Conservation (phyloP, 2,888 invertebrate genomes). For the Alcis repandata region DNA sequence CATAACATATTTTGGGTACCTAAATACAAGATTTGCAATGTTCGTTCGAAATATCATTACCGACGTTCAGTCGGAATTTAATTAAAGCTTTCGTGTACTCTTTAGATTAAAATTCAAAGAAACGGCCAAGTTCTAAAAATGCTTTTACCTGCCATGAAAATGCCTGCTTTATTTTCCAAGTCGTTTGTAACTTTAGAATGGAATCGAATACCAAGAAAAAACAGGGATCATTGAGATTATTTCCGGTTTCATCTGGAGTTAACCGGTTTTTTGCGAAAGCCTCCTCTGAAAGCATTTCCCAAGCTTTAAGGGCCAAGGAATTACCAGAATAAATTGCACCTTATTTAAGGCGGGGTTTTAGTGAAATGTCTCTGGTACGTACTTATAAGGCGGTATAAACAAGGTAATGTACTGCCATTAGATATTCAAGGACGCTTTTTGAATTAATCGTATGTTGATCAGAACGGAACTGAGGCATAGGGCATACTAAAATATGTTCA, state of each 20-base stretch:
- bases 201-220: conserved; percentile 10
- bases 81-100: conserved; percentile 7
- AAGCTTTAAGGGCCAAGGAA: conserved; percentile 34
- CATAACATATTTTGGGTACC: neutral
- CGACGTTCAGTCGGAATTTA: conserved; percentile 7
- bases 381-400: conserved; percentile 22
- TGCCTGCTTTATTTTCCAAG: conserved; percentile 11
- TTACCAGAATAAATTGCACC: conserved; percentile 41
- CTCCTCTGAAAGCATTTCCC: conserved; percentile 36
- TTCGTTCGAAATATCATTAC: neutral
- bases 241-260: conserved; percentile 13
- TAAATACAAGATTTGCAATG: neutral
- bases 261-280: conserved; percentile 24
- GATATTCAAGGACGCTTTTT: neutral
- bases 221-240: conserved; percentile 11
- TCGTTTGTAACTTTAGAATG: conserved; percentile 35
- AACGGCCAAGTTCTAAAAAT: neutral
- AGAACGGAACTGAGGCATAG: neutral
- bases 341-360: conserved; percentile 27
- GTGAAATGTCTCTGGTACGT: conserved; percentile 29
- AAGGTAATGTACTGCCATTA: conserved; percentile 7
- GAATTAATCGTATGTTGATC: neutral
- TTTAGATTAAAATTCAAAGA: neutral
- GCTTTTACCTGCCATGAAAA: conserved; percentile 10
- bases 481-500: neutral